Evolutionary conservation across 2,113 vertebrate species (phyloP).

Genomic region (Lasiurus borealis): DNA sequence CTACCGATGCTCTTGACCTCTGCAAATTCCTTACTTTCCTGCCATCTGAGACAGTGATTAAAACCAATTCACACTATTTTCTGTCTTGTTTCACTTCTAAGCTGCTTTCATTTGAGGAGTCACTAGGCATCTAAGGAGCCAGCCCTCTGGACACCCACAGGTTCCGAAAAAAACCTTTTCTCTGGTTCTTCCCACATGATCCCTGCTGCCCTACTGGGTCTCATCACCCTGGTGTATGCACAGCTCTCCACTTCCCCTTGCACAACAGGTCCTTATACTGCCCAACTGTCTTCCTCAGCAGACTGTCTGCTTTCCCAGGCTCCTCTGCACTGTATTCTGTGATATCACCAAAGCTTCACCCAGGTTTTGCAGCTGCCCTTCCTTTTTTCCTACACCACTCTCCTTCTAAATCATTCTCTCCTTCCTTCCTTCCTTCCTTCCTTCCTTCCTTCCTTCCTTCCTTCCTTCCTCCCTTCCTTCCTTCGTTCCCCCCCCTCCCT

Average conservation of each 20-base stretch:
- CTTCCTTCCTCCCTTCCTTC: no score
- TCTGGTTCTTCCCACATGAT: neutral
- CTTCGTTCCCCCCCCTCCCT: no score
- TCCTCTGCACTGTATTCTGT: neutral
- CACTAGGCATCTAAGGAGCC: neutral
- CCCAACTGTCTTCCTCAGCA: neutral
- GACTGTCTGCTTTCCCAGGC: neutral
- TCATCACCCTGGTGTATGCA: neutral
- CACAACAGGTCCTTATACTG: neutral
- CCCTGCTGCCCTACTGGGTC: no score
- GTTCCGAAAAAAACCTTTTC: neutral
- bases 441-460: no score
- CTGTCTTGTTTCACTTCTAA: neutral
- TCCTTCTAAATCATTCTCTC: neutral
- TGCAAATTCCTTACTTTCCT: neutral
- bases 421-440: neutral
- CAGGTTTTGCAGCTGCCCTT: fast-evolving
- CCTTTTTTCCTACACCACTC: neutral
- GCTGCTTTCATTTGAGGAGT: neutral
- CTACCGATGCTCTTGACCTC: neutral
- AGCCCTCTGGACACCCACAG: fast-evolving
- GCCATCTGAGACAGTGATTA: neutral
- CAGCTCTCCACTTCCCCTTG: fast-evolving
- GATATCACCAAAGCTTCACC: neutral
- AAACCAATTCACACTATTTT: neutral